Conservation (phyloP, 2,797 vertebrate genomes). For the Chelon labrosus region DNA sequence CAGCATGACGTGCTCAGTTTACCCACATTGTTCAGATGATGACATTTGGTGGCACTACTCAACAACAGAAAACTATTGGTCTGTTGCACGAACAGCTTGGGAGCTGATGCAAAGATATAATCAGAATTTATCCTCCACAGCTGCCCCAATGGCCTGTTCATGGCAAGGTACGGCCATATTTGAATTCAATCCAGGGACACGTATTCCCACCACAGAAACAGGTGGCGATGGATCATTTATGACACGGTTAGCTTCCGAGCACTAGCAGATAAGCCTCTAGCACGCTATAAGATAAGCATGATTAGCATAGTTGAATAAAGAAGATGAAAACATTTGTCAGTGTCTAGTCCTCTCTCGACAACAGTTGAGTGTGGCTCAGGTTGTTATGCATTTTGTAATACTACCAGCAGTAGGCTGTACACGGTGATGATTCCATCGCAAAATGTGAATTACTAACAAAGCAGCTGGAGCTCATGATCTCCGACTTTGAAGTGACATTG, state of each 20-base stretch:
- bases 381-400: neutral
- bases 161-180: neutral
- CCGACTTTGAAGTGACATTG: slow-evolving; percentile 5
- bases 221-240: slow-evolving; percentile 16
- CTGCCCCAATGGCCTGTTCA: slow-evolving; percentile 1
- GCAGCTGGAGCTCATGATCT: neutral
- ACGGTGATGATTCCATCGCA: neutral
- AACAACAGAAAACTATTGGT: neutral
- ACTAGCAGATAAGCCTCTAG: slow-evolving; percentile 4
- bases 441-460: neutral
- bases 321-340: slow-evolving; percentile 17
- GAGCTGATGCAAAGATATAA: slow-evolving; percentile 2
- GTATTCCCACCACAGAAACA: slow-evolving; percentile 6
- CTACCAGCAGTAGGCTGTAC: neutral
- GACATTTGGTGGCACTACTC: neutral
- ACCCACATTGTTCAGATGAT: neutral
- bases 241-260: neutral
- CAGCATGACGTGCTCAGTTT: neutral
- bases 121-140: neutral
- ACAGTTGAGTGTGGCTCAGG: neutral
- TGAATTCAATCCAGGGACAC: neutral
- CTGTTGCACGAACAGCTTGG: slow-evolving; percentile 6
- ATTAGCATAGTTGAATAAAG: slow-evolving; percentile 29
- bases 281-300: neutral
- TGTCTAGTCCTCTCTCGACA: neutral